Conservation (phyloP, 1,140 invertebrate species). For the Lucilia sericata region DNA sequence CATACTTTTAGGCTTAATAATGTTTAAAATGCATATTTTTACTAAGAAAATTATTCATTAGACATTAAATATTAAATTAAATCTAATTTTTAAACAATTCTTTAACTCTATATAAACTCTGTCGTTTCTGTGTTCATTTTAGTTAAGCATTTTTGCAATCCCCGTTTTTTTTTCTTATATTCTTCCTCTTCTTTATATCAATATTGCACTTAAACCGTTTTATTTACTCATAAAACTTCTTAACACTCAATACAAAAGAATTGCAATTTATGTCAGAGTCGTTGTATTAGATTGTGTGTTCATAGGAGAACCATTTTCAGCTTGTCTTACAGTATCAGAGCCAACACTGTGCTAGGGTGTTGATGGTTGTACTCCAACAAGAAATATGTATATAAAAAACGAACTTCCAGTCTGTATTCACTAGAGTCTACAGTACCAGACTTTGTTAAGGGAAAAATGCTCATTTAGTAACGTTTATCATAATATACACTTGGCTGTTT, state of each 20-base stretch:
- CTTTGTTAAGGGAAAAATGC: constrained; percentile 32
- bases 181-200: constrained; percentile 18
- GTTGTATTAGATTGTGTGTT: not conserved
- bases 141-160: too few relatives aligned
- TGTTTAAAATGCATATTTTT: not conserved
- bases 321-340: not conserved
- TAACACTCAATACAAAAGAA: constrained; percentile 43
- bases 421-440: not conserved
- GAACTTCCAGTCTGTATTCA: not conserved
- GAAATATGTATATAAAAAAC: not conserved
- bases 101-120: not conserved
- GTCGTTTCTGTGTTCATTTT: not conserved
- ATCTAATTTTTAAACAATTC: not conserved
- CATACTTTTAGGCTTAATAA: too few relatives aligned
- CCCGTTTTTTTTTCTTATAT: not conserved
- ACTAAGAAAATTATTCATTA: not conserved
- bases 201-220: constrained; percentile 38
- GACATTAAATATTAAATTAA: constrained; percentile 3
- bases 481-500: constrained; percentile 3
- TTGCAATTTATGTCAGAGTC: constrained; percentile 25
- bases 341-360: not conserved
- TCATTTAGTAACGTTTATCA: constrained; percentile 40
- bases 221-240: constrained; percentile 44
- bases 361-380: not conserved
- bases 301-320: not conserved